These are phyloP conservation scores for Acanthosoma haemorrhoidale DNA, from an alignment of 2,888 invertebrate species.

Conservation along the genomic window DNA sequence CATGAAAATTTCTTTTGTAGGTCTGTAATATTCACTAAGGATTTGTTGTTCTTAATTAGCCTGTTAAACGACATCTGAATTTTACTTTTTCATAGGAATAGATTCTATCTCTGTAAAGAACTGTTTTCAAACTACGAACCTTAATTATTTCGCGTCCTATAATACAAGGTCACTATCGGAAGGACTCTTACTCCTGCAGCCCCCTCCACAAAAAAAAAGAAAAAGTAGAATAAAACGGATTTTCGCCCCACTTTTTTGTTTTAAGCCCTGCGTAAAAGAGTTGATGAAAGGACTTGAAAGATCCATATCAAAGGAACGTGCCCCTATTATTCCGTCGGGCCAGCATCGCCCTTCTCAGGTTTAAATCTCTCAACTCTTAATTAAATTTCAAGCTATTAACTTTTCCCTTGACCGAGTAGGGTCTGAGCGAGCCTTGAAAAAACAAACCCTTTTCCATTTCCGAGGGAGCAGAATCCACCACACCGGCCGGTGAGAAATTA, in stretches of 20 bases:
- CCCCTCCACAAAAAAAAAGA: neutral
- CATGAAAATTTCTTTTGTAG: too few species aligned
- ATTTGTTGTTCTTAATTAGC: too few species aligned
- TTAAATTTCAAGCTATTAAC: slow-evolving; percentile 10
- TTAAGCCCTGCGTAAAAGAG: neutral
- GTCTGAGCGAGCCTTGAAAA: neutral
- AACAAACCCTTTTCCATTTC: neutral
- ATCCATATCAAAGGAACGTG: neutral
- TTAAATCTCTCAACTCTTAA: slow-evolving; percentile 8
- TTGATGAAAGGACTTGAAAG: neutral
- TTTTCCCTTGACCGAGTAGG: slow-evolving; percentile 8
- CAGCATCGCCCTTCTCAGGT: neutral
- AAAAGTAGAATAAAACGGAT: neutral
- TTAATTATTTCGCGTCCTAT: neutral
- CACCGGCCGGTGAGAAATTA: neutral
- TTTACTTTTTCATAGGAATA: neutral
- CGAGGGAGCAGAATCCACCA: neutral
- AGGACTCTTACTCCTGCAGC: too few species aligned
- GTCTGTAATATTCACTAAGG: too few species aligned
- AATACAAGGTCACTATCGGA: too few species aligned
- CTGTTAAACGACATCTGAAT: too few species aligned
- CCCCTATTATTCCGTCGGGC: neutral
- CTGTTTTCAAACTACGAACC: neutral
- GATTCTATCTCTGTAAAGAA: neutral
- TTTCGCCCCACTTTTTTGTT: neutral